Evolutionary conservation across 2,797 vertebrate genomes (phyloP).

Genomic region (Varecia variegata): DNA sequence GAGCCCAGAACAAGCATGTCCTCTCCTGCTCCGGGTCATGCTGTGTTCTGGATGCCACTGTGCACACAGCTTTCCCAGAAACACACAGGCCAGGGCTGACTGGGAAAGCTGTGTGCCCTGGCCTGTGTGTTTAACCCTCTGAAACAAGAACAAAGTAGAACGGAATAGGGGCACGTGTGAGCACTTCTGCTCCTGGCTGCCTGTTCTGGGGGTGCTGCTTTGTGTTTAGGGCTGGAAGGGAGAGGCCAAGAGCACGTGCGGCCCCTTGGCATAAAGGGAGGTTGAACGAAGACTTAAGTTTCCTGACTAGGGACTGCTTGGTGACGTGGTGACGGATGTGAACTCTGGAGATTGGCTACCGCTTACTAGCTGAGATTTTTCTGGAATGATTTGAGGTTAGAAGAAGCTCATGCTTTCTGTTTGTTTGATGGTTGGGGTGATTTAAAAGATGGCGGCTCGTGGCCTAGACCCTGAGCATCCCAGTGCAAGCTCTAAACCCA

Average conservation of each 20-base stretch:
- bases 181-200: fast-evolving
- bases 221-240: not conserved
- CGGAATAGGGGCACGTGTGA: fast-evolving
- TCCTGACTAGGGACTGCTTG: not conserved
- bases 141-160: not conserved
- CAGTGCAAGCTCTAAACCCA: not conserved
- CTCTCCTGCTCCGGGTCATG: not conserved
- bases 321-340: fast-evolving
- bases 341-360: not conserved
- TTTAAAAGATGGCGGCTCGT: fast-evolving
- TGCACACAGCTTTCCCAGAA: not conserved
- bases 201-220: not conserved
- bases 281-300: constrained; percentile 46
- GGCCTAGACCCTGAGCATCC: fast-evolving
- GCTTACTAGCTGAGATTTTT: not conserved
- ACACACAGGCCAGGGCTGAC: too few species aligned
- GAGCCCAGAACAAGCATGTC: not conserved
- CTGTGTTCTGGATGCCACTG: fast-evolving
- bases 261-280: constrained; percentile 67
- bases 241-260: constrained; percentile 58
- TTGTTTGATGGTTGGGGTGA: not conserved
- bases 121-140: not conserved
- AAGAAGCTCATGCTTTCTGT: not conserved
- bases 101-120: too few species aligned
- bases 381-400: not conserved